Evolutionary conservation across 2,113 vertebrate species (phyloP).

Genomic region (rat (Rattus norvegicus)): GRCr8 NC_086028.1:33566001-33566500

Average conservation of each 20-base stretch:
- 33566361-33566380: neutral
- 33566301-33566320: neutral
- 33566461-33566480: neutral
- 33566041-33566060: neutral
- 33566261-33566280: fast-evolving
- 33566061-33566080: neutral
- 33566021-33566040: constrained; percentile 5
- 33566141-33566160: too few relatives aligned
- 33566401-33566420: neutral
- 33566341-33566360: neutral
- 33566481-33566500: too few relatives aligned
- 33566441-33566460: neutral
- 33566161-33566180: neutral
- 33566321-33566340: neutral
- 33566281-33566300: neutral
- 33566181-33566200: neutral
- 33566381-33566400: neutral
- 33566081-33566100: neutral
- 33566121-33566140: neutral
- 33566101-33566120: fast-evolving
- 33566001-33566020: constrained; percentile 36
- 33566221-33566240: neutral
- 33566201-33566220: neutral
- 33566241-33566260: neutral
- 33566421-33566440: neutral